These are phyloP conservation scores for Caenorhabditis afra DNA, from an alignment of 2,888 invertebrate species.

Conservation along the genomic window DNA sequence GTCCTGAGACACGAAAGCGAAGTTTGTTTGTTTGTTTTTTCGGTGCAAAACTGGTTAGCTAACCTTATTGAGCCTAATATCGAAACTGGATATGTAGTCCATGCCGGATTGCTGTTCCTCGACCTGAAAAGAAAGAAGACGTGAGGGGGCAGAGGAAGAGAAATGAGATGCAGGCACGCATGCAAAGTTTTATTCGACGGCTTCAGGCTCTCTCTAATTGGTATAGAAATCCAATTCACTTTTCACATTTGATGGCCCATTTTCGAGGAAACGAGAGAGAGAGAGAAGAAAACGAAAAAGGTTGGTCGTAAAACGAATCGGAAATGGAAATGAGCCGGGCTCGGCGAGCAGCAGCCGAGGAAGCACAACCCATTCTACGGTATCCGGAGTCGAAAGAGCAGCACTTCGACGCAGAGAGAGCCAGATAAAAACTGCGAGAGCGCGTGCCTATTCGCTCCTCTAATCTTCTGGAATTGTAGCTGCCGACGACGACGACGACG, in stretches of 20 bases:
- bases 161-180: conserved; percentile 32
- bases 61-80: conserved; percentile 86
- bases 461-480: conserved; percentile 59
- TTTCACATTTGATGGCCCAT: conserved; percentile 31
- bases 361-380: conserved; percentile 17
- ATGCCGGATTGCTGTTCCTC: conserved; percentile 81
- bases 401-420: conserved; percentile 14
- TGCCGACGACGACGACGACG: conserved; percentile 13
- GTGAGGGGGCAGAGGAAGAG: conserved; percentile 18
- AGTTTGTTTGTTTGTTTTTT: conserved; percentile 16
- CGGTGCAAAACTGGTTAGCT: conserved; percentile 13
- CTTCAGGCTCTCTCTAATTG: conserved; percentile 25
- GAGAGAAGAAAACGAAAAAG: conserved; percentile 19
- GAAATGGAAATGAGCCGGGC: conserved; percentile 43
- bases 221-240: conserved; percentile 37
- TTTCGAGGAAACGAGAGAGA: conserved; percentile 3
- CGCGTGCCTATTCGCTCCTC: conserved; percentile 10
- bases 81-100: conserved; percentile 88
- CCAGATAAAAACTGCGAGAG: conserved; percentile 33
- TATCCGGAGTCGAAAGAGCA: conserved; percentile 7
- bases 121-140: conserved; percentile 34
- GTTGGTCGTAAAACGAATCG: conserved; percentile 48
- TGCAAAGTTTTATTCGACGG: not conserved
- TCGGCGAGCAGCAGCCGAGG: conserved; percentile 15
- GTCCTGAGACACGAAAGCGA: conserved; percentile 82